These are phyloP conservation scores for Epinephelus moara DNA, from an alignment of 2,113 vertebrate species.

Conservation along the genomic window DNA sequence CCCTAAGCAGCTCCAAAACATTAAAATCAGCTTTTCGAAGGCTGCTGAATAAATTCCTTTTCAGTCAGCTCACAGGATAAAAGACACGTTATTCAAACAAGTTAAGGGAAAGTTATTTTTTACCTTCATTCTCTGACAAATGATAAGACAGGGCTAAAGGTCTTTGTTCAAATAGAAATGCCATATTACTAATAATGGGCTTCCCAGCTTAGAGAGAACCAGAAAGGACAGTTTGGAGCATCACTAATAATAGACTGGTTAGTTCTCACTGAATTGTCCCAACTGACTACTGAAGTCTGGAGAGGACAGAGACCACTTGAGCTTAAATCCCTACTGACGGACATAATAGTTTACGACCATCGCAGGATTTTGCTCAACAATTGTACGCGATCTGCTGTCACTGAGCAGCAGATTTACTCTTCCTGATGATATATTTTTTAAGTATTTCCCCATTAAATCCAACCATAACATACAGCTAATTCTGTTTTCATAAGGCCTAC, in stretches of 20 bases:
- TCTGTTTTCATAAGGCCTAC: slow-evolving; percentile 19
- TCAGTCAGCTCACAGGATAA: slow-evolving; percentile 28
- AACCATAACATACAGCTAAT: slow-evolving; percentile 11
- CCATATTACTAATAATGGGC: slow-evolving; percentile 36
- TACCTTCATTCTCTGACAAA: slow-evolving; percentile 44
- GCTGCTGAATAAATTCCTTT: slow-evolving; percentile 54
- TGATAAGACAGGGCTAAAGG: slow-evolving; percentile 28
- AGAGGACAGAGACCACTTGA: slow-evolving; percentile 42
- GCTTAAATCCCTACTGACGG: slow-evolving; percentile 41
- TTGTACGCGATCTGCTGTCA: not conserved
- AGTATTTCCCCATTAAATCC: slow-evolving; percentile 5
- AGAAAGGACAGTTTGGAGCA: slow-evolving; percentile 47
- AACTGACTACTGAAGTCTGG: slow-evolving; percentile 40
- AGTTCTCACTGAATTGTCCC: slow-evolving; percentile 59
- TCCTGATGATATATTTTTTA: not conserved
- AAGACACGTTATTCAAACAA: slow-evolving; percentile 21
- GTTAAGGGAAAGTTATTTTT: slow-evolving; percentile 38
- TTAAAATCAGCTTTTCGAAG: slow-evolving; percentile 53
- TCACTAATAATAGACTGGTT: slow-evolving; percentile 70
- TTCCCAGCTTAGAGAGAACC: slow-evolving; percentile 50
- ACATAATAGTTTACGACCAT: slow-evolving; percentile 18
- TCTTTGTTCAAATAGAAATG: slow-evolving; percentile 43
- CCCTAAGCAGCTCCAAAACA: slow-evolving; percentile 27
- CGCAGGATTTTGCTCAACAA: not conserved
- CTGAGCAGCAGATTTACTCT: slow-evolving; percentile 4